Base-by-base conservation (phyloP, 1,140 invertebrate genomes). In the Sycophaga agraensis region DNA sequence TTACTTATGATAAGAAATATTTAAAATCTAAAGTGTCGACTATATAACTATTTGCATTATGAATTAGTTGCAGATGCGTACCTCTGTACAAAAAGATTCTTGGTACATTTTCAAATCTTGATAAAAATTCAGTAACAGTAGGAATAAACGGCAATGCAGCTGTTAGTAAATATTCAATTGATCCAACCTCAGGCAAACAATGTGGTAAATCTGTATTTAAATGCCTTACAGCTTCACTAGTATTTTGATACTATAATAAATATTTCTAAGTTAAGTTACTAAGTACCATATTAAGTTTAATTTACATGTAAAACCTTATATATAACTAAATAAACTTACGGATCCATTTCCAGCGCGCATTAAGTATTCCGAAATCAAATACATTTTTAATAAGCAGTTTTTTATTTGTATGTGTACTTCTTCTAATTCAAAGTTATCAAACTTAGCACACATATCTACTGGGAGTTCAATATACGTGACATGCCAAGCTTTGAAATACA, bases 381-480 rank as follows among this genome's bases (percentile, higher is more conserved):
- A 74, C 6, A 73, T 50, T 58, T 75, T 74, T 1, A 45, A 63
- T 31, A 72, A 48, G 16, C 66, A 69, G 43, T 69, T 71, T 17
- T 34, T 53, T 9, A 71, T 57, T 14, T 73, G 69, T 21, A 45
- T 66, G 24, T 68, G 24, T 42, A 75, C 64, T 39, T 71, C 65
- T 0, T 34, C 16, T 4, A 70, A 12, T n/a, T 60, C 46, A 0
- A 31, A 26, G 1, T 35, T 62, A n/a, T 67, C 66, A 9, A 69
- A 51, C 14, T 59, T 67, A 9, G 60, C 65, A 24, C 71, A 39
- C 7, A 72, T 51, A 0, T 56, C 37, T 0, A 69, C 72, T 42
- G 71, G 66, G 14, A 39, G 58, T n/a, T 16, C 55, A n/a, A 65
- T 65, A 11, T 21, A 9, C 16, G 60, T 39, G 12, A 59, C 17